Percentiles rank a stretch among this genome's conserved stretches.
Conservation (phyloP, 2,888 invertebrate species). For the Rosalia funebris region DNA sequence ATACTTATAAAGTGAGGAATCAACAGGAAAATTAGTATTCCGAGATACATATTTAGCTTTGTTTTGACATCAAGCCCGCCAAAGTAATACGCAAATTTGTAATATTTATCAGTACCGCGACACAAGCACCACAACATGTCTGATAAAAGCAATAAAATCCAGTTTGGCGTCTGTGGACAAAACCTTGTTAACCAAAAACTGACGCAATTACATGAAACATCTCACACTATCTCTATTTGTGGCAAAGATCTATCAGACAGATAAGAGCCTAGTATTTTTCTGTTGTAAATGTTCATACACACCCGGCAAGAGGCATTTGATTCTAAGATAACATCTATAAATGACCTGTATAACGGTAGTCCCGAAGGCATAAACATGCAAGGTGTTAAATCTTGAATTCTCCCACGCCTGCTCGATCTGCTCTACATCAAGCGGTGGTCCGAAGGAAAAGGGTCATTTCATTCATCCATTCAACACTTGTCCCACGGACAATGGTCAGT, state of each 20-base stretch:
- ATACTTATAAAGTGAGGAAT: no score
- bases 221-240: neutral
- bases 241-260: neutral
- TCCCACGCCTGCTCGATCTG: constrained; percentile 42
- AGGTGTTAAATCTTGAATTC: constrained; percentile 42
- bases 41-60: no score
- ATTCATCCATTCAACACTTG: constrained; percentile 47
- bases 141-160: constrained; percentile 5
- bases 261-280: neutral
- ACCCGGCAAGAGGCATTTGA: constrained; percentile 4
- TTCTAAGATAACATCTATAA: constrained; percentile 1
- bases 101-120: neutral
- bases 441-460: constrained; percentile 42
- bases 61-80: no score
- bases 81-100: no score
- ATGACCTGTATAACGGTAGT: constrained; percentile 23
- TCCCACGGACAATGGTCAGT: constrained; percentile 54
- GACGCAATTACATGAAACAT: neutral
- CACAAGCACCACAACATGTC: neutral
- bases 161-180: neutral
- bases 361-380: constrained; percentile 18
- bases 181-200: neutral
- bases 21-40: no score
- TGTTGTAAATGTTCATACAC: neutral
- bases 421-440: constrained; percentile 40